Evolutionary conservation across 2,113 vertebrate genomes (phyloP), one percentile per base, ranked within the genome.

Genomic region (Odobenus rosmarus): DNA sequence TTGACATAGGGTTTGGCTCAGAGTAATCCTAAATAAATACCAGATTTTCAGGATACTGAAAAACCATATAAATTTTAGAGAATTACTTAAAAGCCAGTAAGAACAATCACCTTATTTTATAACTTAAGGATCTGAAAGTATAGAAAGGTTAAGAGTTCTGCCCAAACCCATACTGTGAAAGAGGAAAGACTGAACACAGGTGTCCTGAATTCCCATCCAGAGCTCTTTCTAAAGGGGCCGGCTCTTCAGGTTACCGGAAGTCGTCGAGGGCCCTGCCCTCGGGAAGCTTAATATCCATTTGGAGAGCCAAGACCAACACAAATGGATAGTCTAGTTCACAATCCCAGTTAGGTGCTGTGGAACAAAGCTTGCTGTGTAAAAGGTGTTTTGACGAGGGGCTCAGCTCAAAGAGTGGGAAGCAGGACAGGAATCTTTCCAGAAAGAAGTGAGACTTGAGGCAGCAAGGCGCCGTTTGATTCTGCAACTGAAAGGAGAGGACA

Each of bases 1-100:
- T 51, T 82, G 39, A 46, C 49, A 72, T 28, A 69, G 18, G 16
- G 19, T 9, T 77, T 96, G 67, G 16, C 46, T 82, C 42, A 61
- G 62, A 62, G 19, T 24, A 82, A 77, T 62, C 67, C 39, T 86
- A 55, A 74, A 83, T 96, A 82, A 88, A 59, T 21, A 94, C 9
- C 28, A 88, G 24, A 90, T 83, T 90, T 96, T 93, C 51, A 82
- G 67, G 21, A 59, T 79, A 76, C 53, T 86, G 49, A 87, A 90
- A 96, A 93, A 39, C 7, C 24, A 59, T 19, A 55, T 74, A 79
- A 55, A 88, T 95, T 79, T 42, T 57, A 95, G 36, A 92, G 19
- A 21, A 21, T 33, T 83, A 36, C n/a, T 67, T 76, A 86, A 62
- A 77, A 81, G 46, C 61, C 57, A 90, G 42, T 31, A 80, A 82